These are phyloP conservation scores for Epizoanthus fatuus DNA, from an alignment of 92 coral and sea anemone genomes.

Conservation along the genomic window DNA sequence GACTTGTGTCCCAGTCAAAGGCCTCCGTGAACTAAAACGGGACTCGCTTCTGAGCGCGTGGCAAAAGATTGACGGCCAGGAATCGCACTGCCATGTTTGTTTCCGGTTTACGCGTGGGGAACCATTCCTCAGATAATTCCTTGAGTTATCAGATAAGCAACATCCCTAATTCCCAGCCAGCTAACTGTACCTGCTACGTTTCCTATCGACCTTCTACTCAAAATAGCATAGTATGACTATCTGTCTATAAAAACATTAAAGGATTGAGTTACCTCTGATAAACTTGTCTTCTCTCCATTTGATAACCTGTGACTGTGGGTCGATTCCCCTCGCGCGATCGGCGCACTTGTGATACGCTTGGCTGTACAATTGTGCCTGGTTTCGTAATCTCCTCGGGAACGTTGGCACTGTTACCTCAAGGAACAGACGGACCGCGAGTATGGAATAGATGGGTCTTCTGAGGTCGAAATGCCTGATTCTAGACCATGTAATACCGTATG, in stretches of 20 bases:
- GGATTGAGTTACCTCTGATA: slow-evolving; percentile 67
- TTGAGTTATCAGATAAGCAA: slow-evolving; percentile 3
- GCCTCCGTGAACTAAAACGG: neutral
- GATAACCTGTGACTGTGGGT: neutral
- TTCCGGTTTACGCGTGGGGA: slow-evolving; percentile 31
- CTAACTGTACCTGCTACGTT: neutral
- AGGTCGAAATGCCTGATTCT: slow-evolving; percentile 86
- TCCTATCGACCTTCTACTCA: neutral
- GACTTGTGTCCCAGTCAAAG: no score
- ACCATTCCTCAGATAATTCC: slow-evolving; percentile 12
- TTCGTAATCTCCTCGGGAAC: slow-evolving; percentile 83
- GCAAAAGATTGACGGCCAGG: neutral
- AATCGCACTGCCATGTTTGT: neutral
- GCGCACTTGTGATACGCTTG: slow-evolving; percentile 85
- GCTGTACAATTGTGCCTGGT: slow-evolving; percentile 90
- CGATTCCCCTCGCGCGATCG: slow-evolving; percentile 34
- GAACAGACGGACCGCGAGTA: slow-evolving; percentile 92
- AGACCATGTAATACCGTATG: slow-evolving; percentile 96
- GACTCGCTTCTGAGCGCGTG: neutral
- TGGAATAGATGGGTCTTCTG: slow-evolving; percentile 93
- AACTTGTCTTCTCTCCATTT: slow-evolving; percentile 62
- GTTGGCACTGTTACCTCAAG: slow-evolving; percentile 75
- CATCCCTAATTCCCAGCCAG: neutral
- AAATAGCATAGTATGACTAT: slow-evolving; percentile 14
- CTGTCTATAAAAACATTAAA: slow-evolving; percentile 16